Evolutionary conservation across 2,888 invertebrate genomes (phyloP), one percentile per base, ranked within the genome.

Genomic region (Matsumyia berberina): DNA sequence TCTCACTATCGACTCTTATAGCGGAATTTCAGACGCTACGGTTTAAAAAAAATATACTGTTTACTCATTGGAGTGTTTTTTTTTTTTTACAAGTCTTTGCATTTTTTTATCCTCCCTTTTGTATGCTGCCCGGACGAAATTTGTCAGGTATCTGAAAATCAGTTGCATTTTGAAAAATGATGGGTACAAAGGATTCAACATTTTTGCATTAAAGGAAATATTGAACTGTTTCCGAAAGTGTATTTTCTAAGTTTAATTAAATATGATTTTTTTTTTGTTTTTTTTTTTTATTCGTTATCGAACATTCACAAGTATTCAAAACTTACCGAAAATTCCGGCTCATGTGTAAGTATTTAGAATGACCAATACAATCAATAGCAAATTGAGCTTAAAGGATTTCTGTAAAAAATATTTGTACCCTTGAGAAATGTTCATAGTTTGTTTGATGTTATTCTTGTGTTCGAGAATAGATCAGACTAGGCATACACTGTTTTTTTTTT

Each of bases 371-470:
- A 90, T 91, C 90, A 90, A 90, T 90, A 90, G 90, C 91, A 91
- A 91, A 91, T 89, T 91, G 91, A 90, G 89, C 89, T 90, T 90
- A 90, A 90, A 90, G 90, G 91, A 89, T 90, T 95, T 95, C 95
- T 95, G 95, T 94, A 95, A 94, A 95, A 95, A 95, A 95, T 94
- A 94, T 90, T 90, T 91, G 91, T 93, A 95, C 94, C 95, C 94
- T 94, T 91, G 89, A 90, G 90, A 90, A 90, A 90, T 91, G 90
- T 90, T 90, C 70, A 79, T 79, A 76, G 80, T 70, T 85, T 74
- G 58, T 69, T 64, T 70, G 78, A 78, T 74, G 82, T 74, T 78
- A 78, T 69, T 85, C 80, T 85, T 83, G 24, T 70, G 24, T 70
- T 73, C 74, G 80, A 79, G 85, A 79, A 80, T 70, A 85, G 85